Percentiles rank a stretch among this genome's conserved stretches.
Evolutionary conservation across 2,888 invertebrate genomes (phyloP).

Genomic region (Smittia sp.): DNA sequence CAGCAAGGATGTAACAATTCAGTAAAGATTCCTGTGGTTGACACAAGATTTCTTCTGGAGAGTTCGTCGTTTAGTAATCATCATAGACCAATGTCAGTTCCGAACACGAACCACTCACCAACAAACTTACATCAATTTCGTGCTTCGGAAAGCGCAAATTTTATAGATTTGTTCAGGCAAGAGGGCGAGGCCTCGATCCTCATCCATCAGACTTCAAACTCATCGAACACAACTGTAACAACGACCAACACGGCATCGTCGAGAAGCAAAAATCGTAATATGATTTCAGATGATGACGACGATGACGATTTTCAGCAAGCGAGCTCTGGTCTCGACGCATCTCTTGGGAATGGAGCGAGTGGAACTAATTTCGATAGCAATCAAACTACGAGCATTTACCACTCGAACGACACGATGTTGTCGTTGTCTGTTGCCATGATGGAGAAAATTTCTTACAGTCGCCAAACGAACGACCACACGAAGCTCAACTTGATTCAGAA

Average conservation of each 20-base stretch:
- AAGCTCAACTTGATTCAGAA: conserved; percentile 37
- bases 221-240: conserved; percentile 27
- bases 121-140: conserved; percentile 45
- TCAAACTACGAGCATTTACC: conserved; percentile 22
- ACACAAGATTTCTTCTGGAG: neutral
- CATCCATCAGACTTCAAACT: conserved; percentile 2
- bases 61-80: neutral
- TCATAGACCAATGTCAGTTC: conserved; percentile 36
- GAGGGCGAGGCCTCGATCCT: conserved; percentile 43
- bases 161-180: conserved; percentile 43
- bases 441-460: conserved; percentile 33
- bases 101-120: conserved; percentile 39
- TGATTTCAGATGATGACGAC: conserved; percentile 49
- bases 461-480: conserved; percentile 32
- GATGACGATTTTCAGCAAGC: conserved; percentile 24
- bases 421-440: conserved; percentile 23
- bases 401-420: conserved; percentile 31
- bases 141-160: conserved; percentile 48
- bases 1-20: conserved; percentile 53
- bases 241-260: conserved; percentile 29
- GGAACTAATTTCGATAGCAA: conserved; percentile 42
- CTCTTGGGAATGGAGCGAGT: neutral
- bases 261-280: conserved; percentile 44
- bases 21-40: neutral
- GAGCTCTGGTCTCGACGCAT: conserved; percentile 1